Base-by-base conservation (phyloP, 2,797 vertebrate genomes). In the Todus mexicanus region DNA sequence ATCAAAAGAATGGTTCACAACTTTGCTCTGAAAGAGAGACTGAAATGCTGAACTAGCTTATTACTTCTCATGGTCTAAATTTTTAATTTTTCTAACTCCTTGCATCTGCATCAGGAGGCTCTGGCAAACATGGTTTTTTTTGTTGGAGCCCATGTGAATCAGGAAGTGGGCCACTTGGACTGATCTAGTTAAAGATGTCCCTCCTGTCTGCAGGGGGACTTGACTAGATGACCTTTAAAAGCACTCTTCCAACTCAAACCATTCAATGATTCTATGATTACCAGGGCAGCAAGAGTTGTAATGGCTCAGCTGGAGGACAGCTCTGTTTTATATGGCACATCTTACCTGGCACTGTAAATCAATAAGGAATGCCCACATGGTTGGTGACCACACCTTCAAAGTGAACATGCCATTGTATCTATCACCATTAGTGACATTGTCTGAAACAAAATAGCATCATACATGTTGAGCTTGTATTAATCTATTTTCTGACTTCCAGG, bases 231-330 rank as follows among this genome's bases (percentile, higher is more conserved):
- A 27, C 48, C 9, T 27, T 50, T 50, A 27, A 50, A 50, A 26
- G 48, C 27, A n/a, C 26, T 25, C 16, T 50, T 50, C 48, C 48
- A 50, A 15, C 5, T 26, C 48, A 9, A 50, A 17, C 48, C 26
- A 27, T 50, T 50, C 48, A 27, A 50, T 50, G 48, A 50, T 50
- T 50, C 48, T 50, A 10, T 50, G 15, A 27, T 42, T 73, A 47
- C 21, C 10, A 22, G 25, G 15, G 7, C 13, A 77, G 50, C 17
- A 38, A 69, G 31, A 80, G 14, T 17, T 80, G 37, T 42, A 51
- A 10, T 11, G 18, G 7, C 0, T 0, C 43, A 21, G 25, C 1
- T 65, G 40, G 22, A 69, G 14, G 31, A 21, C 43, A 40, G 7
- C 25, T 2, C 6, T 77, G 7, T 22, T 84, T 77, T 27, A 23